phyloP scores from a whole-genome alignment of 2,888 invertebrate species.

The Limnephilus marmoratus region DNA sequence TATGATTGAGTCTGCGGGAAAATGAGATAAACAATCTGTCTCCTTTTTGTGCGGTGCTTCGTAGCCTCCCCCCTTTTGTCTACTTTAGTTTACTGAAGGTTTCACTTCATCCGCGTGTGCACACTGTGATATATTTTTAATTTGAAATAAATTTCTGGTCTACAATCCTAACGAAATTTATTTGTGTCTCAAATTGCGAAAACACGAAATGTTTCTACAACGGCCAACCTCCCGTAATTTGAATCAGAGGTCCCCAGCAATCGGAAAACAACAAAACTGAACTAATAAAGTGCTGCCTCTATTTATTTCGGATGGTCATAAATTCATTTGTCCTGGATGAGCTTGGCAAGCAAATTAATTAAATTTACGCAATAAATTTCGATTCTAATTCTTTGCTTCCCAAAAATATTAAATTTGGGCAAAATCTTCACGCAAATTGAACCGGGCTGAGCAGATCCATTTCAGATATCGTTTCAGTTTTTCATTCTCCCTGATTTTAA shows the following conservation, averaged over 20 bases:
- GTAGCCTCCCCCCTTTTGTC: no score
- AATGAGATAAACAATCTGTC: no score
- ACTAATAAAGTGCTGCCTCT: not conserved
- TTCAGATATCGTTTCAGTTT: not conserved
- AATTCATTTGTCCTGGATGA: conserved; percentile 10
- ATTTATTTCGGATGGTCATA: conserved; percentile 8
- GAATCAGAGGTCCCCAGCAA: not conserved
- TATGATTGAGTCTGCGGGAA: no score
- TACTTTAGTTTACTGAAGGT: no score
- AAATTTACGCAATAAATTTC: conserved; percentile 7
- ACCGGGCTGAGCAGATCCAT: not conserved
- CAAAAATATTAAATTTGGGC: not conserved
- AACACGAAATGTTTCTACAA: not conserved
- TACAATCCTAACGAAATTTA: no score
- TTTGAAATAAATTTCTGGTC: no score
- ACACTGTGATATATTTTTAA: no score
- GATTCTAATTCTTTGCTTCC: not conserved
- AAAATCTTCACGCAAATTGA: not conserved
- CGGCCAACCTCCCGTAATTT: not conserved
- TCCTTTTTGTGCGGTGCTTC: no score
- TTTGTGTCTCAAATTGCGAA: no score
- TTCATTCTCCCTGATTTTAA: not conserved
- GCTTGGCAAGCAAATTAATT: not conserved
- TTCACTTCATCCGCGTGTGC: no score
- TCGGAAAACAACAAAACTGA: not conserved